Evolutionary conservation across 2,888 invertebrate species (phyloP).

Genomic region (Idaea straminata): DNA sequence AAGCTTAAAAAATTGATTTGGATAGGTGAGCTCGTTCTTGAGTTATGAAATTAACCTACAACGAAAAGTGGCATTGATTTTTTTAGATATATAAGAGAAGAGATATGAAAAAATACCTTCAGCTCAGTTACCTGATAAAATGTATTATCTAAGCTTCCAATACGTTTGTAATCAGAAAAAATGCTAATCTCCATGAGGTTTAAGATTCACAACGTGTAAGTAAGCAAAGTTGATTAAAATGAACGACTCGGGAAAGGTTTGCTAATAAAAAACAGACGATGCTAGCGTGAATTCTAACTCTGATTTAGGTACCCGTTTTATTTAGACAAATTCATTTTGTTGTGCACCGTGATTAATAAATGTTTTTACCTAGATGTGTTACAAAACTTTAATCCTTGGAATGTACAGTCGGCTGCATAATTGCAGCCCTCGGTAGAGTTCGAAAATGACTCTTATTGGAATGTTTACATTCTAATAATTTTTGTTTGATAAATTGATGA

Average conservation of each 20-base stretch:
- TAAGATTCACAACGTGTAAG: slow-evolving; percentile 30
- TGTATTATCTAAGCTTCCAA: not conserved
- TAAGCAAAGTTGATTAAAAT: slow-evolving; percentile 45
- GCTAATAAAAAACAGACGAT: slow-evolving; percentile 58
- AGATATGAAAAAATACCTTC: not conserved
- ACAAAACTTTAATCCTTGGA: not conserved
- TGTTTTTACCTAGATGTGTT: not conserved
- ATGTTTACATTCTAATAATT: too few relatives aligned
- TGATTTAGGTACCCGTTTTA: slow-evolving; percentile 51
- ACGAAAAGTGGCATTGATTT: too few relatives aligned
- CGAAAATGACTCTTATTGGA: too few relatives aligned
- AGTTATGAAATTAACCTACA: too few relatives aligned
- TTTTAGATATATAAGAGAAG: too few relatives aligned
- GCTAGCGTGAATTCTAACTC: slow-evolving; percentile 51
- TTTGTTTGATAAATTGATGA: too few relatives aligned
- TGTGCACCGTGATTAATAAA: not conserved
- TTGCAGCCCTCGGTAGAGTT: too few relatives aligned
- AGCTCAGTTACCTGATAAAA: not conserved
- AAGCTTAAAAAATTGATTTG: too few relatives aligned
- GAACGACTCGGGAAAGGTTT: slow-evolving; percentile 43
- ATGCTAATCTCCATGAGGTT: slow-evolving; percentile 13
- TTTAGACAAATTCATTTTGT: slow-evolving; percentile 41
- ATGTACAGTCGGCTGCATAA: too few relatives aligned
- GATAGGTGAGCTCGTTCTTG: too few relatives aligned
- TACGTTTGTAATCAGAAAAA: slow-evolving; percentile 5